Base-by-base conservation (phyloP, 2,888 invertebrate genomes). In the Rhingia campestris region DNA sequence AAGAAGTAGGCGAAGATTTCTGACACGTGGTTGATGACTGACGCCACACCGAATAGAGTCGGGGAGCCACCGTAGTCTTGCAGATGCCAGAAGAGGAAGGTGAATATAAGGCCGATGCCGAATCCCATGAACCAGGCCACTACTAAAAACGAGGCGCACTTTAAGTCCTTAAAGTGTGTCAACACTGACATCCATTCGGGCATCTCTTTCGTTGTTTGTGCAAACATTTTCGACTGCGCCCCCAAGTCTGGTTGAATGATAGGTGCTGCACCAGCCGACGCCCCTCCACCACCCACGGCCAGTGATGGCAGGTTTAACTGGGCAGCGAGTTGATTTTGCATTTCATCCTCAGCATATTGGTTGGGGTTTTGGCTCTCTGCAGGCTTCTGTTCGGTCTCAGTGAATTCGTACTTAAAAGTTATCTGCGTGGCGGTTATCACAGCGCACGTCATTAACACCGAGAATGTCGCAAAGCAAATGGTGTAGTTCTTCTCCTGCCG, bases 91-190 rank as follows among this genome's bases (percentile, higher is more conserved):
- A 99, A 99, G 74, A 99, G 95, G 92, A 99, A 99, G 4, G 99
- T 98, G 92, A 99, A 99, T 88, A 99, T 99, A 88, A 99, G 93
- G 0, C 99, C 99, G 88, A 99, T 98, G 69, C 99, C 99, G 90
- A 99, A 98, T 70, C 99, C 99, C 98, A 99, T 99, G 92, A 97
- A 98, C 98, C 99, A 99, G 59, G 98, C 97, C 39, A 99, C 97
- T 91, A 98, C 97, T 59, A 99, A 93, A 91, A 99, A 97, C 0
- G 97, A 96, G 10, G 96, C 96, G 86, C 98, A 97, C 91, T 97
- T 97, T 70, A 97, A 92, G 90, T 97, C 96, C 88, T 96, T 96
- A 92, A 98, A 97, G 89, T 98, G 96, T 86, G 95, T 95, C 87
- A 99, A 92, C 66, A 98, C 98, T 0, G 97, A 95, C 88, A 98